Percentiles rank a stretch among this genome's conserved stretches.
These are phyloP conservation scores for Plumapathes pennacea DNA, from an alignment of 92 coral and sea anemone species.

Conservation along the genomic window DNA sequence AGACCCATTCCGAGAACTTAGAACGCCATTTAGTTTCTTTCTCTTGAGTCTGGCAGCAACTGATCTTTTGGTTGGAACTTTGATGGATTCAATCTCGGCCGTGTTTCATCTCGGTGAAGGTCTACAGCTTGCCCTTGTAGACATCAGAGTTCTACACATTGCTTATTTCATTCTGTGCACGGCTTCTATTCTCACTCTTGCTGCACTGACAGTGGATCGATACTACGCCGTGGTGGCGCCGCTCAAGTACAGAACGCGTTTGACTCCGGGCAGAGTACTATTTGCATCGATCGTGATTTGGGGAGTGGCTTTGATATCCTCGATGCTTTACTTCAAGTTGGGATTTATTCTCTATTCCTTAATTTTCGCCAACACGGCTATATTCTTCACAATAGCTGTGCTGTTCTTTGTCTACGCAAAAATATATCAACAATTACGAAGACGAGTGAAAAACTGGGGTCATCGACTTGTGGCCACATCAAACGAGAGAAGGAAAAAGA, in stretches of 20 bases:
- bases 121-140: constrained; percentile 43
- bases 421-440: constrained; percentile 44
- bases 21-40: constrained; percentile 80
- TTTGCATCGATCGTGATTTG: constrained; percentile 62
- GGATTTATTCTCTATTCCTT: constrained; percentile 74
- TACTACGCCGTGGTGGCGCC: constrained; percentile 75
- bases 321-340: constrained; percentile 62
- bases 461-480: not conserved
- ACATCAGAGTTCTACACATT: constrained; percentile 57
- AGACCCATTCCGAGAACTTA: constrained; percentile 79
- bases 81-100: constrained; percentile 80
- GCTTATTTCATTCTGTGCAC: constrained; percentile 70
- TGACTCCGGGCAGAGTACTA: constrained; percentile 58
- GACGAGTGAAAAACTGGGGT: constrained; percentile 37
- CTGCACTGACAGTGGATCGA: constrained; percentile 75
- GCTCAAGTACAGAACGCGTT: constrained; percentile 50
- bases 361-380: constrained; percentile 80
- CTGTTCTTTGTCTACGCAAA: constrained; percentile 71
- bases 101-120: constrained; percentile 71
- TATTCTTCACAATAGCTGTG: constrained; percentile 70
- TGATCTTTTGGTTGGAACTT: constrained; percentile 73
- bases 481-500: constrained; percentile 2
- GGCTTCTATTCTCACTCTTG: constrained; percentile 78
- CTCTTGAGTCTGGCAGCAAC: constrained; percentile 74
- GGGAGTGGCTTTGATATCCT: constrained; percentile 54